These are phyloP conservation scores for Sterna hirundo DNA, from an alignment of 2,113 vertebrate species.

Conservation along the genomic window DNA sequence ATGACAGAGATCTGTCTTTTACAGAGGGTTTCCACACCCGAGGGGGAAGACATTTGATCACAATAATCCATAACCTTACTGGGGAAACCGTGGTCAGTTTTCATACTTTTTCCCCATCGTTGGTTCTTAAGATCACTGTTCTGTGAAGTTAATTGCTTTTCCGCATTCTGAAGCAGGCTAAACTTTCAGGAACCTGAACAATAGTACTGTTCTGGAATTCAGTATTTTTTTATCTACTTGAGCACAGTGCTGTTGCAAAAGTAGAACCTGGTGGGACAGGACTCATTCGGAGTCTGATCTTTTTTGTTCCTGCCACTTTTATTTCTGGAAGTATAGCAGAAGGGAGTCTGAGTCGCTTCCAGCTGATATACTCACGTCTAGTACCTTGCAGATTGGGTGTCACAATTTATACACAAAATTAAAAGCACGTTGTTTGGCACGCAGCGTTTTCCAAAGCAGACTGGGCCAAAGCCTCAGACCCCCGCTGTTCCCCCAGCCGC, in stretches of 20 bases:
- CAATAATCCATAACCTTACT: not conserved
- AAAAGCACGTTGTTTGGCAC: rapidly evolving
- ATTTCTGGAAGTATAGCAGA: not conserved
- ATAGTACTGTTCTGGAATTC: not conserved
- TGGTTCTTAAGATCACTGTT: not conserved
- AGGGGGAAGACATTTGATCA: not conserved
- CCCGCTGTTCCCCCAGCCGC: rapidly evolving
- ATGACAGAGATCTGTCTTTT: not conserved
- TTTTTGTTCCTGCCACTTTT: not conserved
- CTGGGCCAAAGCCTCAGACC: not conserved
- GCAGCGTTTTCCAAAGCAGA: rapidly evolving
- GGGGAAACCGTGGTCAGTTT: not conserved
- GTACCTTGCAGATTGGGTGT: rapidly evolving
- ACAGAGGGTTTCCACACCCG: not conserved
- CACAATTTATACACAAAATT: rapidly evolving
- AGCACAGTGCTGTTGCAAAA: not conserved
- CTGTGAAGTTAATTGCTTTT: not conserved
- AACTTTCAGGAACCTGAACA: not conserved
- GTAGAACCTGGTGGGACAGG: not conserved
- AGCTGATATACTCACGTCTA: not conserved
- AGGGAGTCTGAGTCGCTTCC: not conserved
- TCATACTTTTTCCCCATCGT: rapidly evolving
- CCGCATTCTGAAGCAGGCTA: not conserved
- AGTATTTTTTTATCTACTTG: not conserved
- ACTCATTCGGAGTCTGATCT: rapidly evolving